Evolutionary conservation across 30 jellyfish, hydroid and myxozoan species (phyloP).

Genomic region (Turritopsis dohrnii): DNA sequence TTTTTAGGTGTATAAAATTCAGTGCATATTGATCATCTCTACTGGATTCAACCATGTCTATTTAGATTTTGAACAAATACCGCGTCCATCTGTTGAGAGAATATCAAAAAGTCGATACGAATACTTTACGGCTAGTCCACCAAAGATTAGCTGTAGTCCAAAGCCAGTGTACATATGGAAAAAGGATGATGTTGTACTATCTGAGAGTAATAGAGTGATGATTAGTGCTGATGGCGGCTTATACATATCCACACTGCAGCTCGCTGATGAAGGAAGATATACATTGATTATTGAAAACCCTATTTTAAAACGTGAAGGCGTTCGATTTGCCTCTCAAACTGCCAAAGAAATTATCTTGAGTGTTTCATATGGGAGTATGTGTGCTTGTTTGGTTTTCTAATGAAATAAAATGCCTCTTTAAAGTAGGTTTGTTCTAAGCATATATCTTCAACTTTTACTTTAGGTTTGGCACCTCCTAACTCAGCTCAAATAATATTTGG

Average conservation of each 20-base stretch:
- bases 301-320: conserved; percentile 39
- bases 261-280: conserved; percentile 52
- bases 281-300: conserved; percentile 48
- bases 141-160: conserved; percentile 43
- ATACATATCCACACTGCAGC: conserved; percentile 49
- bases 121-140: conserved; percentile 27
- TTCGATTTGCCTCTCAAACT: conserved; percentile 34
- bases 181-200: conserved; percentile 42
- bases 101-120: conserved; percentile 29
- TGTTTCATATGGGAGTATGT: neutral
- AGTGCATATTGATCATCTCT: no score
- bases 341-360: conserved; percentile 16
- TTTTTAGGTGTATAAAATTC: no score
- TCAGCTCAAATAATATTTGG: neutral
- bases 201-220: conserved; percentile 47
- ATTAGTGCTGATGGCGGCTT: conserved; percentile 40
- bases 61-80: conserved; percentile 54
- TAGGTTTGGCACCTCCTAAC: neutral
- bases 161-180: conserved; percentile 61
- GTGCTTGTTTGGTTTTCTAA: neutral
- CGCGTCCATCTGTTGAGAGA: conserved; percentile 1
- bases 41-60: no score
- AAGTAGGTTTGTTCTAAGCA: neutral
- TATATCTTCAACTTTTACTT: neutral
- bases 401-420: neutral